Evolutionary conservation across 2,797 vertebrate species (phyloP).

Genomic region (Hoplostethus atlanticus): DNA sequence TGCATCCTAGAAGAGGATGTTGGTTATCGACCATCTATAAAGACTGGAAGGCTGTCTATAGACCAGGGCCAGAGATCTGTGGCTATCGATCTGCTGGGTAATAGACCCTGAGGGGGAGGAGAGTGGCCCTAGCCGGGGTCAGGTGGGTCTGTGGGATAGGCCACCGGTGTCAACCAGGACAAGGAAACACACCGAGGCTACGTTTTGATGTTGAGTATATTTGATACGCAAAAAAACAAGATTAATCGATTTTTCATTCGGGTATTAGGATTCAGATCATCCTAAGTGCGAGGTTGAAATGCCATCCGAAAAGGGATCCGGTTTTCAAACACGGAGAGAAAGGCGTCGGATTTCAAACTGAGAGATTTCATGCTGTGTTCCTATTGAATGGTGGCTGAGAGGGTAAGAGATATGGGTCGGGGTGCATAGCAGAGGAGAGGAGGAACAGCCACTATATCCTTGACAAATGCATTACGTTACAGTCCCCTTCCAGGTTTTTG

Average conservation of each 20-base stretch:
- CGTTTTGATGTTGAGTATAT: constrained; percentile 52
- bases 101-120: constrained; percentile 36
- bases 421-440: constrained; percentile 36
- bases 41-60: constrained; percentile 50
- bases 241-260: constrained; percentile 67
- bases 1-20: constrained; percentile 71
- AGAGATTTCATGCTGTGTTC: constrained; percentile 60
- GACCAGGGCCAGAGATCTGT: constrained; percentile 60
- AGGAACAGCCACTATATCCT: constrained; percentile 41
- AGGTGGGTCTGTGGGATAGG: constrained; percentile 68
- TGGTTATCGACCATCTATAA: constrained; percentile 72
- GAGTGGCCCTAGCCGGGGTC: constrained; percentile 40
- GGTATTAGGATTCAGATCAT: constrained; percentile 59
- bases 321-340: constrained; percentile 54
- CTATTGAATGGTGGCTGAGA: constrained; percentile 59
- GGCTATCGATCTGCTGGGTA: constrained; percentile 73
- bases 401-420: constrained; percentile 46
- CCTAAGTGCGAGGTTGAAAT: constrained; percentile 45
- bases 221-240: constrained; percentile 69
- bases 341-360: constrained; percentile 63
- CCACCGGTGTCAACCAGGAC: constrained; percentile 55
- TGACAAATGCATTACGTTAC: constrained; percentile 55
- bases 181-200: constrained; percentile 9
- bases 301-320: constrained; percentile 51
- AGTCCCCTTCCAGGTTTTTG: constrained; percentile 42